Evolutionary conservation across 2,797 vertebrate species (phyloP).

Genomic region (Pipistrellus pygmaeus): DNA sequence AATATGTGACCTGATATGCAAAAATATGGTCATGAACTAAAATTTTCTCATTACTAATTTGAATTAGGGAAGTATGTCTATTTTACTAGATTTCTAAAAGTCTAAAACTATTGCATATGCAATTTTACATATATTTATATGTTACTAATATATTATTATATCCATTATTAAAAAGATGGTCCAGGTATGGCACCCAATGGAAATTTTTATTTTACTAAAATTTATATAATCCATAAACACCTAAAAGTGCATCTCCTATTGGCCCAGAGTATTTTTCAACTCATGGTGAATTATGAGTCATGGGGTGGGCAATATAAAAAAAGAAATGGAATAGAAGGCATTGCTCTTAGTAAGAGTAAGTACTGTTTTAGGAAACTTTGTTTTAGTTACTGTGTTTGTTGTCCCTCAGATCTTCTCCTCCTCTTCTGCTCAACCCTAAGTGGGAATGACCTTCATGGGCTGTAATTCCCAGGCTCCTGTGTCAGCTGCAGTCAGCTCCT

Average conservation of each 20-base stretch:
- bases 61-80: not conserved
- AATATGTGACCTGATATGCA: not conserved
- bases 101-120: not conserved
- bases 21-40: not conserved
- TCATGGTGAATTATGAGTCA: not conserved
- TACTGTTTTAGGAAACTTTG: not conserved
- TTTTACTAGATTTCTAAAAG: constrained; percentile 30
- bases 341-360: not conserved
- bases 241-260: not conserved
- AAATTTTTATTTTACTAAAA: constrained; percentile 19
- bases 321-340: not conserved
- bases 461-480: not conserved
- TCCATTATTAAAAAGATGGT: not conserved
- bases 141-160: not conserved
- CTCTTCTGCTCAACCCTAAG: not conserved
- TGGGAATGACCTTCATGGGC: not conserved
- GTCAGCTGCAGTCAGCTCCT: too few relatives aligned
- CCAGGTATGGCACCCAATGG: not conserved
- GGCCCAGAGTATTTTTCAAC: not conserved
- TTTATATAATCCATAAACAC: too few relatives aligned
- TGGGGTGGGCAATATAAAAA: not conserved
- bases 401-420: not conserved
- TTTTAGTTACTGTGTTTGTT: not conserved
- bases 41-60: not conserved
- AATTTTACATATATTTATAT: not conserved